Conservation (phyloP, 2,797 vertebrate genomes). For the Varecia variegata region DNA sequence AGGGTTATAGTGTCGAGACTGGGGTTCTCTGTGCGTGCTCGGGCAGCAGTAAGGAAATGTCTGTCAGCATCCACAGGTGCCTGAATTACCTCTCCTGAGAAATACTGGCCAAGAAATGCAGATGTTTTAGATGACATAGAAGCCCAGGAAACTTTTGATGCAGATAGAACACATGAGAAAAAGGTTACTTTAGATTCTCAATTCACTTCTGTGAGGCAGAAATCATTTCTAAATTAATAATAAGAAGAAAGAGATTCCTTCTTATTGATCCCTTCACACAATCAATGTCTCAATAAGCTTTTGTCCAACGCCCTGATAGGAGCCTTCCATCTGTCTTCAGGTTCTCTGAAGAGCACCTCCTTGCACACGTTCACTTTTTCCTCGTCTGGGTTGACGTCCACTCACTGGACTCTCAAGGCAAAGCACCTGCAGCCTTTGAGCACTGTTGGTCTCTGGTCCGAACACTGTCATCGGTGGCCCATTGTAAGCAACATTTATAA, state of each 20-base stretch:
- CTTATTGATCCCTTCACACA: not conserved
- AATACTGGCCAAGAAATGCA: not conserved
- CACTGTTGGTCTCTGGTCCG: not conserved
- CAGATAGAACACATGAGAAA: not conserved
- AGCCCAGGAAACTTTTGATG: not conserved
- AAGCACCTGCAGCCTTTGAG: not conserved
- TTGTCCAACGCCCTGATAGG: not conserved
- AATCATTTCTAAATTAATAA: slow-evolving; percentile 51
- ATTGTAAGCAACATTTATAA: not conserved
- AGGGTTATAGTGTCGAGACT: not conserved
- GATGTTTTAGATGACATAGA: not conserved
- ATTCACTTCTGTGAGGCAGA: not conserved
- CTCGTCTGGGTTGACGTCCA: not conserved
- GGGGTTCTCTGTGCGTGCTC: rapidly evolving
- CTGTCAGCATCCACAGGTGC: rapidly evolving
- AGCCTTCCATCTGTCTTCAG: not conserved
- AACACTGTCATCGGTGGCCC: not conserved
- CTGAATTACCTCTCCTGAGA: not conserved
- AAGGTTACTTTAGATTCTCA: not conserved
- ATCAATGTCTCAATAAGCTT: not conserved
- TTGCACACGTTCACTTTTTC: not conserved
- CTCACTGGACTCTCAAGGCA: not conserved
- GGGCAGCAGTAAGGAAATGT: not conserved
- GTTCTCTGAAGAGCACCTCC: not conserved
- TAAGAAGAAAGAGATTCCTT: not conserved